Conservation (phyloP, 2,888 invertebrate species). For the Pantelozetes paolii region DNA sequence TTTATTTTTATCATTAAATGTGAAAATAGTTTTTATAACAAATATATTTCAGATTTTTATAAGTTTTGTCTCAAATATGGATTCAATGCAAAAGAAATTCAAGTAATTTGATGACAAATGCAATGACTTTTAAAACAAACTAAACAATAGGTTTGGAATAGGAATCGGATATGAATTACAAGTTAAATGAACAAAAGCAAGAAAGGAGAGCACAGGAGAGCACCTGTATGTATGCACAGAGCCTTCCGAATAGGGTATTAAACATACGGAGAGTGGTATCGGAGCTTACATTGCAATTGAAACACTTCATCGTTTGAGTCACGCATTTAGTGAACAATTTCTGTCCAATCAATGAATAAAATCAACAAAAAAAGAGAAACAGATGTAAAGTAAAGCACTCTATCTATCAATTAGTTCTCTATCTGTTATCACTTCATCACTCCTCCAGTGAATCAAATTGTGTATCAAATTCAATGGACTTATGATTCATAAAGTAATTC, state of each 20-base stretch:
- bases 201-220: conserved; percentile 4
- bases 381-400: background rate
- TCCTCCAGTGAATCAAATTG: background rate
- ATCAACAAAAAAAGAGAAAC: background rate
- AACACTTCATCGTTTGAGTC: conserved; percentile 27
- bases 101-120: too few species aligned
- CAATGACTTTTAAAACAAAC: background rate
- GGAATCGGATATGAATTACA: conserved; percentile 26
- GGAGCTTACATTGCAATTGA: background rate
- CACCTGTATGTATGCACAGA: conserved; percentile 18
- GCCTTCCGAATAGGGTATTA: background rate
- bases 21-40: too few species aligned
- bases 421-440: background rate
- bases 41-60: too few species aligned
- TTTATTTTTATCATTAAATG: background rate
- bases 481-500: background rate
- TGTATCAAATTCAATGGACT: background rate
- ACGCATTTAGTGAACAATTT: background rate
- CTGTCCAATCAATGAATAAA: background rate
- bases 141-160: conserved; percentile 1
- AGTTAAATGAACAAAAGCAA: conserved; percentile 5
- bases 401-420: background rate
- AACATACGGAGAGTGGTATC: background rate
- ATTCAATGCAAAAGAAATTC: too few species aligned
- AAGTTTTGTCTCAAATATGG: too few species aligned